These are phyloP conservation scores for Leptinotarsa rubiginosa DNA, from an alignment of 2,888 invertebrate species.

Conservation along the genomic window DNA sequence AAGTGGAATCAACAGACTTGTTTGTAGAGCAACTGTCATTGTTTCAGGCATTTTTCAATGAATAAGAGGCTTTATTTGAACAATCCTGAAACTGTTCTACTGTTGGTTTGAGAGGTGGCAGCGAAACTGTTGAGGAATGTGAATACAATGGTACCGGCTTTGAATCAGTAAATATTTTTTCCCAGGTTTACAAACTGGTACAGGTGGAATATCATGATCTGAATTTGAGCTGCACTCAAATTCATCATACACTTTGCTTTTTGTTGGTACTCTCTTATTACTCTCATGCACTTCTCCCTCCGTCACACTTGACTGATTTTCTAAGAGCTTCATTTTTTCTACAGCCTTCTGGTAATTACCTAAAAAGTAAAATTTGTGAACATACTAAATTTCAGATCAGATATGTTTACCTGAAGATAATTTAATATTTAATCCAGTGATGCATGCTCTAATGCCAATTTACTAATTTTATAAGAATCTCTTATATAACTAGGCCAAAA, in stretches of 20 bases:
- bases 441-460: neutral
- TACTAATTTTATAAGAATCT: neutral
- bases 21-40: too few species aligned
- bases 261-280: neutral
- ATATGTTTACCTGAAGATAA: neutral
- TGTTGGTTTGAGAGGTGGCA: neutral
- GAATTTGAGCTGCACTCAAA: conserved; percentile 1
- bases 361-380: neutral
- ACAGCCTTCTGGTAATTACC: neutral
- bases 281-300: neutral
- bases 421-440: neutral
- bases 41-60: too few species aligned
- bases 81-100: neutral
- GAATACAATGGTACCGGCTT: neutral
- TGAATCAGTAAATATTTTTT: neutral
- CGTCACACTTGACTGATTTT: neutral
- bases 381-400: neutral
- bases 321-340: neutral
- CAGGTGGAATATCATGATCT: neutral
- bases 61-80: neutral
- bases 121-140: neutral
- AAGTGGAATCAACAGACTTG: too few species aligned
- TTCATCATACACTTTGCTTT: neutral
- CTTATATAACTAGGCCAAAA: neutral
- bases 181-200: neutral